Evolutionary conservation across 1,140 invertebrate genomes (phyloP).

Genomic region (Mylabris phalerata): DNA sequence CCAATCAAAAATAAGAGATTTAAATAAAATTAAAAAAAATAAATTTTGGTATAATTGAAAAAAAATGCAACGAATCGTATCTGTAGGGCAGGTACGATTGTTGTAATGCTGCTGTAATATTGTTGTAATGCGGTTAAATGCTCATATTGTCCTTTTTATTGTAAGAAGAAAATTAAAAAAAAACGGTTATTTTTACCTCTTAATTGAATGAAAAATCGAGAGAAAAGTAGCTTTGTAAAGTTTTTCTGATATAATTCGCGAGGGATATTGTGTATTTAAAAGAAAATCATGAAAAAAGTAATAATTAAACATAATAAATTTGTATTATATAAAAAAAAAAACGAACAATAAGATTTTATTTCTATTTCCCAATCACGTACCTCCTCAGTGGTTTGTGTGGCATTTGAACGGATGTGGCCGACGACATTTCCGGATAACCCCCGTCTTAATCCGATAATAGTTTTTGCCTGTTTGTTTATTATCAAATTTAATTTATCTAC

Average conservation of each 20-base stretch:
- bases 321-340: conserved; percentile 40
- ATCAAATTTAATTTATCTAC: too few species aligned
- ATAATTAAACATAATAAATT: conserved; percentile 41
- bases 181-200: conserved; percentile 24
- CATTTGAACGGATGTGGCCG: conserved; percentile 4
- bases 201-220: conserved; percentile 27
- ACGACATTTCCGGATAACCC: conserved; percentile 4
- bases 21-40: neutral
- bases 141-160: conserved; percentile 28
- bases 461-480: too few species aligned
- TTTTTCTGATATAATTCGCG: conserved; percentile 39
- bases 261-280: conserved; percentile 42
- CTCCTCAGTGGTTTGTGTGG: neutral
- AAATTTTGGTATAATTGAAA: too few species aligned
- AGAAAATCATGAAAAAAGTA: conserved; percentile 17
- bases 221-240: conserved; percentile 40
- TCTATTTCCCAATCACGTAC: conserved; percentile 7
- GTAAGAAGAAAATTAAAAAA: conserved; percentile 1
- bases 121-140: conserved; percentile 31
- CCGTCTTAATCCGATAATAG: too few species aligned
- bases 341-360: neutral
- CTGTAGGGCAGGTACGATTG: neutral
- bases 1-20: conserved; percentile 17
- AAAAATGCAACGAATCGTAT: neutral
- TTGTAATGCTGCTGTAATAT: conserved; percentile 24